A percentile compares a stretch with the other conserved stretches of the same genome.
These are phyloP conservation scores for Phalera bucephala DNA, from an alignment of 2,888 invertebrate species.

Conservation along the genomic window DNA sequence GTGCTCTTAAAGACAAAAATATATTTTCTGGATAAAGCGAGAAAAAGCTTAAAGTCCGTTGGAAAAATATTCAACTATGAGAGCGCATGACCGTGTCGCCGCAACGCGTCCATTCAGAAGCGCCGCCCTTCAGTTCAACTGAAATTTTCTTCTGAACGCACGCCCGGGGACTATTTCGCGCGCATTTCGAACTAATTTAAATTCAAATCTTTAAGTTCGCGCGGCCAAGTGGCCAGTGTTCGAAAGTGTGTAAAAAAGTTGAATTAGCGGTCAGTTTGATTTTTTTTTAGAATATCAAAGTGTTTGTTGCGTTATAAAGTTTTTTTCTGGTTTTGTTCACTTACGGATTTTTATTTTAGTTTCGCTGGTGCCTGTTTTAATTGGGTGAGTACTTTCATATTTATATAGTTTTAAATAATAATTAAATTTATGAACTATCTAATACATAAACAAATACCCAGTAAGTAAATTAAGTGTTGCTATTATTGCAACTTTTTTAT, in stretches of 20 bases:
- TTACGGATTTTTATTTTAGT: slow-evolving; percentile 13
- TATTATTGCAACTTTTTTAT: too few species aligned
- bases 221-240: slow-evolving; percentile 41
- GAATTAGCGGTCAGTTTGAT: slow-evolving; percentile 12
- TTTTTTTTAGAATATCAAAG: slow-evolving; percentile 13
- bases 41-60: slow-evolving; percentile 53
- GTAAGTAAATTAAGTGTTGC: too few species aligned
- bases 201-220: slow-evolving; percentile 42
- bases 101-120: slow-evolving; percentile 60
- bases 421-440: too few species aligned
- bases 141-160: slow-evolving; percentile 61
- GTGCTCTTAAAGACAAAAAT: slow-evolving; percentile 41
- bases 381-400: slow-evolving; percentile 27
- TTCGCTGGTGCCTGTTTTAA: slow-evolving; percentile 6
- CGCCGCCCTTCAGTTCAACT: slow-evolving; percentile 67
- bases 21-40: slow-evolving; percentile 42
- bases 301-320: slow-evolving; percentile 24
- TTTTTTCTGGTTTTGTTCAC: slow-evolving; percentile 17
- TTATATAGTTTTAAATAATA: neutral
- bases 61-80: slow-evolving; percentile 42
- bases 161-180: slow-evolving; percentile 60
- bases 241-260: slow-evolving; percentile 26
- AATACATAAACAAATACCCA: too few species aligned
- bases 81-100: slow-evolving; percentile 64
- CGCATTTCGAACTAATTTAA: slow-evolving; percentile 63